Base-by-base conservation (phyloP, 30 jellyfish, hydroid and myxozoan genomes). In the Nemopilema nomurai region DNA sequence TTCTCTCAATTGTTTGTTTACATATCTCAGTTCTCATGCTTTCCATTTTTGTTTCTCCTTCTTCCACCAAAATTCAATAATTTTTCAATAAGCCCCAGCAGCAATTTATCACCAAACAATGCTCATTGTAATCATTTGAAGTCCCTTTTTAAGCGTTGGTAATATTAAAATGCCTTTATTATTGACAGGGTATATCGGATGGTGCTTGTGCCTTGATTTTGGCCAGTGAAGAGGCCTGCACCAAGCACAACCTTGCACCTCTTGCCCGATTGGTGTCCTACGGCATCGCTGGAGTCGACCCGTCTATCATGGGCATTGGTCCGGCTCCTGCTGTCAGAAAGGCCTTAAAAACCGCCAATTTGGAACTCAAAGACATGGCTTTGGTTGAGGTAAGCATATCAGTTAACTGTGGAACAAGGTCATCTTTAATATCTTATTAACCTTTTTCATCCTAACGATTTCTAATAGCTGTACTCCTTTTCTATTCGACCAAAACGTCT, bases 211-310 rank as follows among this genome's bases (percentile, higher is more conserved):
- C 98, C 16, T 71, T 93, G 84, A 76, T 93, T 4, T 63, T 93
- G 18, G 98, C 98, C 9, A 88, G 96, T 66, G 98, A 93, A 88
- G 97, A 93, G 67, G 98, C 96, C 19, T 88, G 97, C 70, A 65
- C 62, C 41, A 76, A 84, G 30, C 97, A 93, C 72, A 73, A 69
- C 53, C 88, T 93, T 30, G 78, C 84, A 18, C 98, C 98, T 0
- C 82, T 88, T 16, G 97, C 98, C 23, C 87, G 98, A 22, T 72
- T 93, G 25, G 94, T 93, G 0, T 88, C 97, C 16, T 88, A 88
- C 71, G 97, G 96, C 4, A 49, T 88, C 6, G 92, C 96, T 1
- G 98, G 98, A 8, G 98, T 93, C 20, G 98, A 93, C 13, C 98
- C 98, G 0, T 27, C 75, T 17, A 89, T 93, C 24, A 93, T 93